phyloP scores from a whole-genome alignment of 1,140 invertebrate genomes.

The Heliothis subflexa region DNA sequence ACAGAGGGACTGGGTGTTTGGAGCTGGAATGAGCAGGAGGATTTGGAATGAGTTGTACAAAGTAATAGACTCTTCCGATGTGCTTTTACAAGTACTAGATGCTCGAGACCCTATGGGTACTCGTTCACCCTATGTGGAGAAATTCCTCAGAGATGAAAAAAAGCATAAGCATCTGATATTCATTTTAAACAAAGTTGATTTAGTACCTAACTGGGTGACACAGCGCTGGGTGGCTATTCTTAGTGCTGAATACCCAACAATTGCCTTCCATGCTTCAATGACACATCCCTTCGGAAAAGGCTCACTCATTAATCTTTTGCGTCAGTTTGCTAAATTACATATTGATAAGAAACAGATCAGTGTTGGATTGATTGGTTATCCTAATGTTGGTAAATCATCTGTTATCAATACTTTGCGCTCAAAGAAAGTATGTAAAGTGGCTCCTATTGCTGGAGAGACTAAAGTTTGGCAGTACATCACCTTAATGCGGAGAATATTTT shows the following conservation, averaged over 20 bases:
- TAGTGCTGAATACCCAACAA: slow-evolving; percentile 97
- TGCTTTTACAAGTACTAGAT: slow-evolving; percentile 97
- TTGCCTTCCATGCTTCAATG: slow-evolving; percentile 99
- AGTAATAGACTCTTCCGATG: slow-evolving; percentile 99
- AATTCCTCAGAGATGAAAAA: slow-evolving; percentile 95
- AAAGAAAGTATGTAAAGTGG: slow-evolving; percentile 99
- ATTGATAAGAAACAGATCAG: slow-evolving; percentile 99
- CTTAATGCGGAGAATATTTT: slow-evolving; percentile 98
- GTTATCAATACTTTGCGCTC: slow-evolving; percentile 98
- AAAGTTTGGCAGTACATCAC: slow-evolving; percentile 99
- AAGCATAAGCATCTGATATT: slow-evolving; percentile 98
- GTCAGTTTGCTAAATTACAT: slow-evolving; percentile 98
- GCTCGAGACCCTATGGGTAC: slow-evolving; percentile 98
- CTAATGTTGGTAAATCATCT: slow-evolving; percentile 99
- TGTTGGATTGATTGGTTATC: slow-evolving; percentile 99
- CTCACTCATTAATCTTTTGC: slow-evolving; percentile 97
- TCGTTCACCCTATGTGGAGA: slow-evolving; percentile 96
- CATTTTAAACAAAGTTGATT: slow-evolving; percentile 97
- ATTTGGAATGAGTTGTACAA: slow-evolving; percentile 99
- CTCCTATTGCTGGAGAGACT: slow-evolving; percentile 99
- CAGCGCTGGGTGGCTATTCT: slow-evolving; percentile 97
- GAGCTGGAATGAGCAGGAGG: slow-evolving; percentile 97
- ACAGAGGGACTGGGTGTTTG: slow-evolving; percentile 94
- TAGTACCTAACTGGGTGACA: slow-evolving; percentile 99
- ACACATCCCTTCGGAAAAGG: slow-evolving; percentile 99